A percentile compares a stretch with the other conserved stretches of the same genome.
phyloP scores from a whole-genome alignment of 2,797 vertebrate species.

The Melanotaenia trifasciata region DNA sequence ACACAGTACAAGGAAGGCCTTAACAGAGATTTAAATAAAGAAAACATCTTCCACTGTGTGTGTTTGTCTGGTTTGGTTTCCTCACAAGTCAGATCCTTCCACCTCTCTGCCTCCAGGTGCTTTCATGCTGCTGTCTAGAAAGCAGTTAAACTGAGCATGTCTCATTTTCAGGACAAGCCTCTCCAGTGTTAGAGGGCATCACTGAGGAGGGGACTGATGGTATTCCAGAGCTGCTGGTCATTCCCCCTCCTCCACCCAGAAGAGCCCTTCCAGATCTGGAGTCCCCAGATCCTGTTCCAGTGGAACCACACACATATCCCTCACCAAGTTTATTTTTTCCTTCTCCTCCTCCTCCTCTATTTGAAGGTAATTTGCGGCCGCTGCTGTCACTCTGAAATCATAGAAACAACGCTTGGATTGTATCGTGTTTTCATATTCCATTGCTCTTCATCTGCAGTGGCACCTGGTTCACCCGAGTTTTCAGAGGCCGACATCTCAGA shows the following conservation, averaged over 20 bases:
- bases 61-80: constrained; percentile 48
- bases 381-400: background rate
- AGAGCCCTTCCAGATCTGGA: constrained; percentile 70
- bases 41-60: constrained; percentile 18
- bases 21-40: background rate
- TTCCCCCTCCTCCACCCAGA: constrained; percentile 69
- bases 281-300: constrained; percentile 73
- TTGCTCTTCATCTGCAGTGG: constrained; percentile 18
- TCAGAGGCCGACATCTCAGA: constrained; percentile 37
- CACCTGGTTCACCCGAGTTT: constrained; percentile 50
- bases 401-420: background rate
- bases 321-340: constrained; percentile 43
- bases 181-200: constrained; percentile 42
- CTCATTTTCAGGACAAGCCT: constrained; percentile 52
- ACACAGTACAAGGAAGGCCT: background rate
- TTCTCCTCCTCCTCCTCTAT: constrained; percentile 12
- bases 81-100: constrained; percentile 30
- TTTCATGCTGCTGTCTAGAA: background rate
- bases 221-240: constrained; percentile 41
- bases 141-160: background rate
- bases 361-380: constrained; percentile 38
- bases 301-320: constrained; percentile 77
- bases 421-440: background rate
- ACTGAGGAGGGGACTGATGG: background rate
- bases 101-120: constrained; percentile 16